Conservation (phyloP, 2,888 invertebrate genomes). For the Parnassius apollo region DNA sequence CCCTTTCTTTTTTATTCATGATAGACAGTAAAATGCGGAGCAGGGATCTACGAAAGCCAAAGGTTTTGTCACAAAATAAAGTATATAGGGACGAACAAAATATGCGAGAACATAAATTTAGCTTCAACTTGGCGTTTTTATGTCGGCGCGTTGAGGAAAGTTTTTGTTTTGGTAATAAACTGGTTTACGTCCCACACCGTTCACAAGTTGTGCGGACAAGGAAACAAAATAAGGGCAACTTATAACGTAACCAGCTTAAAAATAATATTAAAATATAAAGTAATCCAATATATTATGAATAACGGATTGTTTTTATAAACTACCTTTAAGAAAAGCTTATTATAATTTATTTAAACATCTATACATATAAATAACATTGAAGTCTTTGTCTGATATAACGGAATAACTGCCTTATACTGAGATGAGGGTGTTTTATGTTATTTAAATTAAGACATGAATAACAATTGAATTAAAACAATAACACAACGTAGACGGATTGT, state of each 20-base stretch:
- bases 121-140: constrained; percentile 25
- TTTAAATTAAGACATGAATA: too few relatives aligned
- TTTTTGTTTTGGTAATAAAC: constrained; percentile 24
- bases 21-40: not conserved
- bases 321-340: too few relatives aligned
- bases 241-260: not conserved
- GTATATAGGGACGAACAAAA: constrained; percentile 20
- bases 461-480: too few relatives aligned
- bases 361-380: too few relatives aligned
- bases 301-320: too few relatives aligned
- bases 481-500: too few relatives aligned
- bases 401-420: too few relatives aligned
- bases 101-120: constrained; percentile 25
- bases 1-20: not conserved
- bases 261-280: too few relatives aligned
- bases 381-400: too few relatives aligned
- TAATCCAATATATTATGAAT: too few relatives aligned
- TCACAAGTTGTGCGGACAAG: constrained; percentile 10
- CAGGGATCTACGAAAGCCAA: constrained; percentile 12
- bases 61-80: constrained; percentile 22
- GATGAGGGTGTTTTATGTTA: too few relatives aligned
- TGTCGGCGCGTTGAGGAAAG: constrained; percentile 16
- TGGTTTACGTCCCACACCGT: constrained; percentile 20
- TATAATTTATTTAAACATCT: too few relatives aligned
- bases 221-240: constrained; percentile 6